Evolutionary conservation across 2,797 vertebrate genomes (phyloP), one percentile per base, ranked within the genome.

Genomic region (Pampus argenteus): DNA sequence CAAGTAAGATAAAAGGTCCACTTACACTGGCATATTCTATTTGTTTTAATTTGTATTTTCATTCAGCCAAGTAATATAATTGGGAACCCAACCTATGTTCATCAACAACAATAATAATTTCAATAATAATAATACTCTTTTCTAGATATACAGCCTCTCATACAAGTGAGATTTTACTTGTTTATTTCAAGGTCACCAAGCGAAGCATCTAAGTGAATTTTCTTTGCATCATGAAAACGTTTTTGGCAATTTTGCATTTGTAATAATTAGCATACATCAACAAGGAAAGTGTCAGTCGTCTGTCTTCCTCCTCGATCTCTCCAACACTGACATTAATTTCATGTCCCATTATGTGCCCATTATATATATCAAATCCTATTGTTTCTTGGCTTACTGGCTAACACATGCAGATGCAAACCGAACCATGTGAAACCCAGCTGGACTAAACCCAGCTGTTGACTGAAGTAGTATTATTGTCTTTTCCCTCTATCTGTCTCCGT

Each of bases 311-410:
- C 62, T 50, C 40, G 45, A 10, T 70, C 48, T 49, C 49, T 48
- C 23, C 59, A 74, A 49, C 38, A 29, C 18, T 74, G 14, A 66
- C 29, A 55, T 26, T 75, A 38, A 72, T 74, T 74, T 76, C 40
- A 58, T 20, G 54, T 74, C 69, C 65, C 63, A 75, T 71, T 81
- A 59, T 74, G 51, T 40, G 50, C 65, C 86, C 60, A 70, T 84
- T 86, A 85, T 87, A n/a, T n/a, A n/a, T 83, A 62, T 80, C 18
- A 58, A 59, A 59, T 76, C 60, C 58, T 76, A 66, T 60, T 68
- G 55, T 40, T 61, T 54, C 78, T 74, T 62, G 57, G 23, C 62
- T 73, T 52, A 62, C 20, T 18, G 3, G 51, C 63, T 57, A 40
- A 68, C 4, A 47, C 54, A 74, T 65, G 28, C 61, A 79, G 57